phyloP scores from a whole-genome alignment of 2,113 vertebrate species.

The Ailurus styani region DNA sequence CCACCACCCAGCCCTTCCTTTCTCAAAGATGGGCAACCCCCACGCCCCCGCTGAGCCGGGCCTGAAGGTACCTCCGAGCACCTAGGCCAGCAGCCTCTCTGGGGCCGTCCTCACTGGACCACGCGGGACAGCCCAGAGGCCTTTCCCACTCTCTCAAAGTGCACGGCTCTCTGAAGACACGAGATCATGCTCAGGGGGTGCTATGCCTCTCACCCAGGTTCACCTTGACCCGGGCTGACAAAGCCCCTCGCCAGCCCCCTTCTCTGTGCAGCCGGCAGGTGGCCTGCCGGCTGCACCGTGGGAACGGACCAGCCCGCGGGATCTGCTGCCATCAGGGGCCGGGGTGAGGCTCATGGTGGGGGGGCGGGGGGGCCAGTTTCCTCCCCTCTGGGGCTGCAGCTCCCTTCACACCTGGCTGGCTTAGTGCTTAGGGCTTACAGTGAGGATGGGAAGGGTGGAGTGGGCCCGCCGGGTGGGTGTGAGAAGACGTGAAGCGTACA shows the following conservation, averaged over 20 bases:
- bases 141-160: background rate
- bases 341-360: background rate
- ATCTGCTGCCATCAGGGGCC: background rate
- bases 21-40: background rate
- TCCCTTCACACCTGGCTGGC: background rate
- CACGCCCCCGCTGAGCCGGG: accelerated
- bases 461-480: background rate
- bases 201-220: background rate
- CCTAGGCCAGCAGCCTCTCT: background rate
- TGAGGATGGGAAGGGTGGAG: background rate
- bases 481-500: background rate
- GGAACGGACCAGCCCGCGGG: background rate
- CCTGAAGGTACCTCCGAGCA: accelerated
- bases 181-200: background rate
- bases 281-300: accelerated
- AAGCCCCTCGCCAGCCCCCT: background rate
- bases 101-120: background rate
- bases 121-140: background rate
- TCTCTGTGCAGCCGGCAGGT: background rate
- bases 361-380: background rate
- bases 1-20: background rate
- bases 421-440: background rate
- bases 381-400: background rate
- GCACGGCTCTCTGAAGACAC: background rate
- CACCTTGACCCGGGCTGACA: background rate